Conservation (phyloP, 2,888 invertebrate species). For the Pachydiplax longipennis region DNA sequence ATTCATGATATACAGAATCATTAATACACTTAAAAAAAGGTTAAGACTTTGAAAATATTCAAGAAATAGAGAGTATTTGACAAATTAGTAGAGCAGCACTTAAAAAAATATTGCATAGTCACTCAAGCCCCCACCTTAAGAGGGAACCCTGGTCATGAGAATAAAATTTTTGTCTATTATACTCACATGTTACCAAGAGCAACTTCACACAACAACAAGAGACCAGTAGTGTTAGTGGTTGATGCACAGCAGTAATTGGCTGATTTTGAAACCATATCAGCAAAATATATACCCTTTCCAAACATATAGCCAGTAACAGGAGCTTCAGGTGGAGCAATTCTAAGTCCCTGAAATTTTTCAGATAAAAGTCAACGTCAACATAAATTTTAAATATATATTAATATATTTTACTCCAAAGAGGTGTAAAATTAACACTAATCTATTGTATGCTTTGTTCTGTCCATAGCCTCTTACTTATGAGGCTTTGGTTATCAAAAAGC, state of each 20-base stretch:
- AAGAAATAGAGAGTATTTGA: no score
- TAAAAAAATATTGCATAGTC: no score
- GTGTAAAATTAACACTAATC: neutral
- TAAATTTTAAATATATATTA: neutral
- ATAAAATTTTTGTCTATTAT: neutral
- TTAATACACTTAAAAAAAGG: no score
- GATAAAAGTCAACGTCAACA: neutral
- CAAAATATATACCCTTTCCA: constrained; percentile 97
- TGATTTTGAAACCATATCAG: constrained; percentile 98
- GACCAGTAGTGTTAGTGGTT: constrained; percentile 73
- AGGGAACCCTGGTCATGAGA: no score
- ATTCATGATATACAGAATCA: no score
- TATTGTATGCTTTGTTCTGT: neutral
- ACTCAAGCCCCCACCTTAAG: no score
- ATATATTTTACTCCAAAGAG: no score
- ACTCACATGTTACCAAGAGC: constrained; percentile 91
- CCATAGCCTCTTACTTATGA: neutral
- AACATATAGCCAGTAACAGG: constrained; percentile 97
- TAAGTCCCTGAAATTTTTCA: constrained; percentile 69
- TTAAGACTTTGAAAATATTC: no score
- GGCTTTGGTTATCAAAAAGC: constrained; percentile 18
- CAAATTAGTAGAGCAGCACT: no score
- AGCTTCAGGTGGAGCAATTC: constrained; percentile 98
- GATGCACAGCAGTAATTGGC: constrained; percentile 94
- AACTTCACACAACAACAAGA: constrained; percentile 92